phyloP scores from a whole-genome alignment of 2,113 vertebrate genomes.

The Leptosomus discolor region DNA sequence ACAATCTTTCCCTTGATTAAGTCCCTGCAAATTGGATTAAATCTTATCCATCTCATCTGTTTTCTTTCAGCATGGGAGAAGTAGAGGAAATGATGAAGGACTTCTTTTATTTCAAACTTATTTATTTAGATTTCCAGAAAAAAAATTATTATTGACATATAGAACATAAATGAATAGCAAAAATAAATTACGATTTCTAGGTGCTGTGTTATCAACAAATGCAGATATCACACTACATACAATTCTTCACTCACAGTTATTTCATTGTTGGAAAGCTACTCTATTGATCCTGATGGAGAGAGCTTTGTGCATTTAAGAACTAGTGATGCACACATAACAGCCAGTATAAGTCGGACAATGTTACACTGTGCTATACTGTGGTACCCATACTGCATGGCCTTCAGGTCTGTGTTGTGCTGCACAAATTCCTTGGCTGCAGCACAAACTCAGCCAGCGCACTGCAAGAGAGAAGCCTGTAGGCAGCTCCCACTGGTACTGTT shows the following conservation, averaged over 20 bases:
- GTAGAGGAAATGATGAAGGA: background rate
- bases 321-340: background rate
- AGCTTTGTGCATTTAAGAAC: background rate
- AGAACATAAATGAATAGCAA: background rate
- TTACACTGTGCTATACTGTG: background rate
- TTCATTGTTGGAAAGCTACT: background rate
- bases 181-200: background rate
- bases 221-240: background rate
- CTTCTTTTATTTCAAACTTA: background rate
- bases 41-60: background rate
- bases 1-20: background rate
- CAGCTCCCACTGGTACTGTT: background rate
- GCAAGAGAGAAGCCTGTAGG: background rate
- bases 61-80: background rate
- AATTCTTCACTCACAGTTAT: background rate
- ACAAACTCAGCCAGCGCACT: fast-evolving
- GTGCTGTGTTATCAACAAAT: background rate
- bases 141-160: background rate
- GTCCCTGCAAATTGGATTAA: background rate
- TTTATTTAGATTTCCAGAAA: background rate
- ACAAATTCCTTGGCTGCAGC: background rate
- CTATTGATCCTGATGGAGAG: background rate
- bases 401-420: background rate
- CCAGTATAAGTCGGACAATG: background rate
- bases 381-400: background rate